These are phyloP conservation scores for Catharus fuscescens DNA, from an alignment of 2,113 vertebrate species.

Conservation along the genomic window DNA sequence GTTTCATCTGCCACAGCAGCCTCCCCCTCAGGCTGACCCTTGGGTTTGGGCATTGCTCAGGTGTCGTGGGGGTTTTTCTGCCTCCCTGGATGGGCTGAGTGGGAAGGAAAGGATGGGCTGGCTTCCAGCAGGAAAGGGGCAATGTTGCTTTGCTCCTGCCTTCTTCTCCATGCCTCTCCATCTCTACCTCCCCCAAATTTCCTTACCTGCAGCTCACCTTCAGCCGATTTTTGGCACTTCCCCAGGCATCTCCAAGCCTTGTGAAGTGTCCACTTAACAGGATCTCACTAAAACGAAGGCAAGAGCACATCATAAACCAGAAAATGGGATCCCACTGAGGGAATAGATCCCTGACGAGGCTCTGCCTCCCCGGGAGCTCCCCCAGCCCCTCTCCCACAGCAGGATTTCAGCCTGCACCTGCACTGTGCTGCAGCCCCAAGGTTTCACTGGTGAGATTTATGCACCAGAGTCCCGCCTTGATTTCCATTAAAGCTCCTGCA, in stretches of 20 bases:
- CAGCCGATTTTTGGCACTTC: background rate
- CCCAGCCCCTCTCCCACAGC: background rate
- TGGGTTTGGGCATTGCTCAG: background rate
- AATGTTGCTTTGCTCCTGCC: background rate
- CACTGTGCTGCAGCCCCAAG: background rate
- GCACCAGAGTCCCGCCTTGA: background rate
- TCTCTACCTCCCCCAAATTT: background rate
- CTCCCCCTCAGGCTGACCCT: background rate
- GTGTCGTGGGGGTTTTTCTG: background rate
- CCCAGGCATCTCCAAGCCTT: background rate
- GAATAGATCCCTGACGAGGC: background rate
- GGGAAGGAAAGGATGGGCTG: background rate
- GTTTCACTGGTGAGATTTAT: background rate
- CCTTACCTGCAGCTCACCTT: background rate
- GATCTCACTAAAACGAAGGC: background rate
- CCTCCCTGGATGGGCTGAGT: background rate
- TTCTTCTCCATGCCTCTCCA: background rate
- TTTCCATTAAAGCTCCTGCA: background rate
- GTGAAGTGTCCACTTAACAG: fast-evolving
- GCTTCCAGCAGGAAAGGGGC: background rate
- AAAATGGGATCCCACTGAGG: background rate
- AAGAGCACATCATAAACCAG: background rate
- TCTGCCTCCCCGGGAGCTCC: background rate
- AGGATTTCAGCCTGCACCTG: background rate
- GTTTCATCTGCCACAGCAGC: background rate